Conservation (phyloP, 2,888 invertebrate species). For the Spicauda simplicius region DNA sequence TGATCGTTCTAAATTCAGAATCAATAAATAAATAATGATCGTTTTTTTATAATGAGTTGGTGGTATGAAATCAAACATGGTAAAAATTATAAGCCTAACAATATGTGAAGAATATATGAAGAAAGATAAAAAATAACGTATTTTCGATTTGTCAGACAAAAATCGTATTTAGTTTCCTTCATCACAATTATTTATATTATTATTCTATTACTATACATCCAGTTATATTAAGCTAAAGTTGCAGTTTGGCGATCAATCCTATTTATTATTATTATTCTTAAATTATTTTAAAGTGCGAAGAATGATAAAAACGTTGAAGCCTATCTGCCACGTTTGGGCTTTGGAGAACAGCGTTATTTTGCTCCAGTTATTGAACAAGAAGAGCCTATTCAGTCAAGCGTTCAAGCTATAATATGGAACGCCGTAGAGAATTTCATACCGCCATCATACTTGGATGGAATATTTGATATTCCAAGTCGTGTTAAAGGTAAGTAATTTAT, state of each 20-base stretch:
- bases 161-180: no score
- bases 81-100: no score
- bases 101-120: no score
- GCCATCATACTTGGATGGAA: slow-evolving; percentile 57
- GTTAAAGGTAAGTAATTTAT: slow-evolving; percentile 58
- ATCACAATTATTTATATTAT: no score
- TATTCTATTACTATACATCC: no score
- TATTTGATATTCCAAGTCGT: slow-evolving; percentile 59
- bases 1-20: no score
- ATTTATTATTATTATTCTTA: neutral
- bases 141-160: no score
- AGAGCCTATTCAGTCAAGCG: slow-evolving; percentile 46
- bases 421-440: slow-evolving; percentile 59
- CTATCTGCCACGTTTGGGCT: slow-evolving; percentile 60
- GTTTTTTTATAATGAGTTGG: no score
- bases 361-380: slow-evolving; percentile 56
- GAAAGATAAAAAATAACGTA: no score
- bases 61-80: no score
- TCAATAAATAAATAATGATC: no score
- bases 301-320: slow-evolving; percentile 59
- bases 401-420: slow-evolving; percentile 61
- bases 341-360: slow-evolving; percentile 67
- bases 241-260: neutral
- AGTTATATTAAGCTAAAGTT: no score
- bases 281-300: slow-evolving; percentile 56